Percentiles rank a stretch among this genome's conserved stretches.
Conservation (phyloP, 2,113 vertebrate species). For the Myrmecobius fasciatus region DNA sequence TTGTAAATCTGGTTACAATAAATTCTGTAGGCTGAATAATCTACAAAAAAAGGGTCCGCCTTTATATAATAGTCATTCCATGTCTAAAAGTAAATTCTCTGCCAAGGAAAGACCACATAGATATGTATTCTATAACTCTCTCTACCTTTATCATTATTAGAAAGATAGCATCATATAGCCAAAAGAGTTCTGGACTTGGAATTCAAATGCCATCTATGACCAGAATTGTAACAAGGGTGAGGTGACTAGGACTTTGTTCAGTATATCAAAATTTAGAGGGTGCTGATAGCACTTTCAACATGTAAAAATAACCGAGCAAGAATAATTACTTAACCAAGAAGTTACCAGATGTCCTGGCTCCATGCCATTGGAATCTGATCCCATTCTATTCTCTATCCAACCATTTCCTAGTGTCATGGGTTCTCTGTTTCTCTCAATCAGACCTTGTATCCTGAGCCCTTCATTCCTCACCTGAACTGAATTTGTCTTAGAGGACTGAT, state of each 20-base stretch:
- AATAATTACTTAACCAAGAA: not conserved
- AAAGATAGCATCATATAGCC: not conserved
- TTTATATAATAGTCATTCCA: not conserved
- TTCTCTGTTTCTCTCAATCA: not conserved
- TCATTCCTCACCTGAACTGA: not conserved
- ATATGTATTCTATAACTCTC: not conserved
- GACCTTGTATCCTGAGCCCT: not conserved
- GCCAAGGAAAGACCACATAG: not conserved
- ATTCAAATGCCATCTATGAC: not conserved
- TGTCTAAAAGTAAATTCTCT: not conserved
- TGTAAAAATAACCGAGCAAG: not conserved
- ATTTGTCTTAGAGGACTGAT: not conserved
- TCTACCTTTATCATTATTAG: not conserved
- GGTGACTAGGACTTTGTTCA: not conserved
- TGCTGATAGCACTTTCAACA: not conserved
- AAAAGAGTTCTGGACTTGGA: not conserved
- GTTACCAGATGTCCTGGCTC: not conserved
- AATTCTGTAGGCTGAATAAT: not conserved
- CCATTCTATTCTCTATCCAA: not conserved
- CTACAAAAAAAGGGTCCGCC: not conserved
- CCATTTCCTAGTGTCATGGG: not conserved
- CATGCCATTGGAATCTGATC: not conserved
- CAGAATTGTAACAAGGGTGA: not conserved
- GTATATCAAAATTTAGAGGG: not conserved
- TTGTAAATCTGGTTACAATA: not conserved